Percentiles rank a stretch among this genome's conserved stretches.
phyloP scores from a whole-genome alignment of 2,888 invertebrate species.

The Morpho achilles region DNA sequence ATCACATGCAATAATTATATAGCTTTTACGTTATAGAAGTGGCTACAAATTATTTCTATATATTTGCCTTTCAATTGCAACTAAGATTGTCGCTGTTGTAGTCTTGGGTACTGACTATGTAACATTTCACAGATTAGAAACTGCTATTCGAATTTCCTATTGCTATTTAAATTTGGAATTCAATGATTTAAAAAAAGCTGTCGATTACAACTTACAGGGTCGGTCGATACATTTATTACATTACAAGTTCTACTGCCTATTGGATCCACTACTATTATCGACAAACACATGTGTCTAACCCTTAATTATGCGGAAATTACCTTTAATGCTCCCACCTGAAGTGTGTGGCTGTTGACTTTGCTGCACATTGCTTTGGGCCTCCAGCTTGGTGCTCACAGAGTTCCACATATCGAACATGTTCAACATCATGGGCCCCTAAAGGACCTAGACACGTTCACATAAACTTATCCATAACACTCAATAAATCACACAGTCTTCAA shows the following conservation, averaged over 20 bases:
- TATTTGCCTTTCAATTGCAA: too few species aligned
- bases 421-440: conserved; percentile 59
- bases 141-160: too few species aligned
- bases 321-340: conserved; percentile 90
- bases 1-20: not conserved
- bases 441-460: conserved; percentile 42
- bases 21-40: not conserved
- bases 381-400: conserved; percentile 86
- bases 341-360: conserved; percentile 86
- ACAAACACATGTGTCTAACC: conserved; percentile 12
- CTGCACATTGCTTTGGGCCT: conserved; percentile 82
- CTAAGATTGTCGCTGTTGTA: too few species aligned
- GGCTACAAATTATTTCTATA: too few species aligned
- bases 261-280: not conserved
- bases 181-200: too few species aligned
- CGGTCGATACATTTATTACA: too few species aligned
- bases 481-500: conserved; percentile 22
- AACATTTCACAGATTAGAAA: too few species aligned
- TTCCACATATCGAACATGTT: conserved; percentile 93
- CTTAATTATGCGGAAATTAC: conserved; percentile 76
- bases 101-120: too few species aligned
- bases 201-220: too few species aligned
- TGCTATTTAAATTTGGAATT: too few species aligned
- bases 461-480: conserved; percentile 40
- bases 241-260: not conserved